These are phyloP conservation scores for Dysidea cf. avara DNA, from an alignment of 37 sponge, comb jelly and placozoan genomes.

Conservation along the genomic window DNA sequence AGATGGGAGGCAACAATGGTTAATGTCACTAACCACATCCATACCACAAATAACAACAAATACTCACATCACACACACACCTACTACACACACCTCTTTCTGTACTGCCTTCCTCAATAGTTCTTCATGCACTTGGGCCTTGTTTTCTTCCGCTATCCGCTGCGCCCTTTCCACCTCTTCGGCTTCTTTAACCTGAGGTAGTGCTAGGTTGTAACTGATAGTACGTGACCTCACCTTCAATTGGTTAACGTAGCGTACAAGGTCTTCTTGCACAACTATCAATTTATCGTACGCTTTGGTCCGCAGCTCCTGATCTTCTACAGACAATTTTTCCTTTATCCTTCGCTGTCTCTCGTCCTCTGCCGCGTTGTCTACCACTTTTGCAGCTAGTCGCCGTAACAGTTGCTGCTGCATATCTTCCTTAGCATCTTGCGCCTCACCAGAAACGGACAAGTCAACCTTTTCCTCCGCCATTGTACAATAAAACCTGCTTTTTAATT, in stretches of 20 bases:
- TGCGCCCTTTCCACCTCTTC: constrained; percentile 61
- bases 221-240: constrained; percentile 47
- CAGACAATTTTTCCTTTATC: constrained; percentile 8
- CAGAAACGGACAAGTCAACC: constrained; percentile 16
- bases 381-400: constrained; percentile 48
- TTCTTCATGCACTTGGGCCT: constrained; percentile 63
- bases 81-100: constrained; percentile 44
- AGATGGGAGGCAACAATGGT: neutral
- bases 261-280: constrained; percentile 61
- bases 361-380: constrained; percentile 28
- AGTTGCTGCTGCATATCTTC: constrained; percentile 52
- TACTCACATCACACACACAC: neutral
- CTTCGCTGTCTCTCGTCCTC: constrained; percentile 55
- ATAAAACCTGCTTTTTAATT: too few species aligned
- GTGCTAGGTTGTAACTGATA: too few species aligned
- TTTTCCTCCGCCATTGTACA: neutral
- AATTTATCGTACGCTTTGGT: constrained; percentile 38
- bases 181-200: constrained; percentile 54
- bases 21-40: neutral
- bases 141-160: constrained; percentile 62
- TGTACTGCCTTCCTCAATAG: constrained; percentile 51
- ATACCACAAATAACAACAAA: constrained; percentile 2
- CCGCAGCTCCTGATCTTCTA: constrained; percentile 17
- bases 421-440: constrained; percentile 49
- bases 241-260: constrained; percentile 38